A percentile compares a stretch with the other conserved stretches of the same genome.
Conservation (phyloP, 1,140 invertebrate species). For the Laupala kohalensis region DNA sequence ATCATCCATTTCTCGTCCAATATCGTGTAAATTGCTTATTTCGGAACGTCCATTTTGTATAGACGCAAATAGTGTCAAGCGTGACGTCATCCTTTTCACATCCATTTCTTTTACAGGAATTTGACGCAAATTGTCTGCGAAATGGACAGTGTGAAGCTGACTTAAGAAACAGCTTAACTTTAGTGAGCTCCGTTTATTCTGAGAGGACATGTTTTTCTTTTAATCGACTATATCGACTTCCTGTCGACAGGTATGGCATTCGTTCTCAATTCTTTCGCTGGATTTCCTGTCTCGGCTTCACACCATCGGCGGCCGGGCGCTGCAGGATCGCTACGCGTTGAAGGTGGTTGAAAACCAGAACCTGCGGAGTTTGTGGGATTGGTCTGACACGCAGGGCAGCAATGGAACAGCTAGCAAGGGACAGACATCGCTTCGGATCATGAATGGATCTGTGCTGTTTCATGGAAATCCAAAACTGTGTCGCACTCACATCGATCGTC, state of each 20-base stretch:
- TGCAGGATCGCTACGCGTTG: constrained; percentile 35
- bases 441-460: constrained; percentile 48
- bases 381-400: constrained; percentile 7
- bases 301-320: constrained; percentile 36
- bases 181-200: too few relatives aligned
- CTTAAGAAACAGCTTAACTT: too few relatives aligned
- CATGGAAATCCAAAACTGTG: constrained; percentile 68
- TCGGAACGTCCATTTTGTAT: too few relatives aligned
- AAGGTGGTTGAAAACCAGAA: constrained; percentile 53
- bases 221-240: too few relatives aligned
- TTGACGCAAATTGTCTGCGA: too few relatives aligned
- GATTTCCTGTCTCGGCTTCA: constrained; percentile 44
- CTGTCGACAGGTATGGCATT: constrained; percentile 35
- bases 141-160: too few relatives aligned
- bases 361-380: constrained; percentile 47
- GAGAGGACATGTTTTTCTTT: too few relatives aligned
- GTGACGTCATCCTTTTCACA: too few relatives aligned
- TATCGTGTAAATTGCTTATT: too few relatives aligned
- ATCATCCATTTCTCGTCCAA: too few relatives aligned
- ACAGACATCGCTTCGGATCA: constrained; percentile 36
- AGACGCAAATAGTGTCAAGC: too few relatives aligned
- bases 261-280: constrained; percentile 41
- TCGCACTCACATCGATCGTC: constrained; percentile 42
- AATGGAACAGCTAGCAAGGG: constrained; percentile 9
- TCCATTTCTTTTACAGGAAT: too few relatives aligned